Evolutionary conservation across 2,113 vertebrate genomes (phyloP).

Genomic region (Antidorcas marsupialis): DNA sequence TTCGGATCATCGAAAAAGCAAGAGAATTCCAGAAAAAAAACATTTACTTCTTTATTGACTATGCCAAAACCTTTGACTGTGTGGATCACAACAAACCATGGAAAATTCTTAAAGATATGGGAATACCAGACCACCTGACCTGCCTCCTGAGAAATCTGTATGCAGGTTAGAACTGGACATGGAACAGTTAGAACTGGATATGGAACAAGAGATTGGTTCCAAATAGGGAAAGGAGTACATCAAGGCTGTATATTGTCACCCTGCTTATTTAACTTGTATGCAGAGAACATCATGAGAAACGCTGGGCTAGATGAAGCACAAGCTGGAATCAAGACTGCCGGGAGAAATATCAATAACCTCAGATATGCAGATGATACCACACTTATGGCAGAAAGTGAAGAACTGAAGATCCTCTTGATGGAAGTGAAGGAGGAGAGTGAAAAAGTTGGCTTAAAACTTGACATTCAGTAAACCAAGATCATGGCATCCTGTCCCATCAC

Average conservation of each 20-base stretch:
- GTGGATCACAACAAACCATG: not conserved
- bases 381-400: not conserved
- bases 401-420: not conserved
- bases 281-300: not conserved
- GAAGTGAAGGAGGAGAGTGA: not conserved
- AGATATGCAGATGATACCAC: not conserved
- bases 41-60: not conserved
- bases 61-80: not conserved
- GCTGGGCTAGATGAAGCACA: not conserved
- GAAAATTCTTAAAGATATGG: not conserved
- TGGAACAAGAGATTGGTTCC: not conserved
- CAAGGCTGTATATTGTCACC: not conserved
- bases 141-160: not conserved
- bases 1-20: not conserved
- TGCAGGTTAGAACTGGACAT: not conserved
- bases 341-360: not conserved
- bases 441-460: not conserved
- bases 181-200: not conserved
- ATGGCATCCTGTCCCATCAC: not conserved
- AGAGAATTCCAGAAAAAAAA: not conserved
- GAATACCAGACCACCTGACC: not conserved
- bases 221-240: not conserved
- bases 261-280: not conserved
- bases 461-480: not conserved
- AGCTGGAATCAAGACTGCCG: not conserved